Percentiles rank a stretch among this genome's conserved stretches.
Conservation (phyloP, 2,797 vertebrate species). For the Gila robusta region DNA sequence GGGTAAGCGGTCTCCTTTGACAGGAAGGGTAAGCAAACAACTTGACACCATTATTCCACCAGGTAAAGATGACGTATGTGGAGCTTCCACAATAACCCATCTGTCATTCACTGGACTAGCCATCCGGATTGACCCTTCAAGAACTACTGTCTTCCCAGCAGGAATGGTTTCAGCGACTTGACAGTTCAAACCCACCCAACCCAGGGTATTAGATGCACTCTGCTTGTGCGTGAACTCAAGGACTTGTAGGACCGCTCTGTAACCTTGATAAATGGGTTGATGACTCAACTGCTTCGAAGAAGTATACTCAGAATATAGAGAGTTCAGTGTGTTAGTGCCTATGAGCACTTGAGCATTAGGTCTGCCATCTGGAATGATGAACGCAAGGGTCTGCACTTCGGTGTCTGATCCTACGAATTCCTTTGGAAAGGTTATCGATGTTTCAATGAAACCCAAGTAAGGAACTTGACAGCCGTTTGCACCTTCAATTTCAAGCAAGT, state of each 20-base stretch:
- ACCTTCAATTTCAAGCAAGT: background rate
- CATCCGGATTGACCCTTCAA: background rate
- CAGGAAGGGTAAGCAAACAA: slow-evolving; percentile 9
- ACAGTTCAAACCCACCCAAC: background rate
- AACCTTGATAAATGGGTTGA: background rate
- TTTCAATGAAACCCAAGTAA: background rate
- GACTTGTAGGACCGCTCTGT: slow-evolving; percentile 1
- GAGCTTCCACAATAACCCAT: slow-evolving; percentile 27
- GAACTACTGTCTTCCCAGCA: background rate
- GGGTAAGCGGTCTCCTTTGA: background rate
- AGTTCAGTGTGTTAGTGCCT: slow-evolving; percentile 4
- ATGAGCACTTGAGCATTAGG: slow-evolving; percentile 16
- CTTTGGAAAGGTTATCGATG: background rate
- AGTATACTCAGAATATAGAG: slow-evolving; percentile 1
- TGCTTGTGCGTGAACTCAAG: background rate
- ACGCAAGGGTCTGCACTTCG: background rate
- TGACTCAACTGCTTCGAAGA: too few species aligned
- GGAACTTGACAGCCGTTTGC: slow-evolving; percentile 13
- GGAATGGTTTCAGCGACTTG: slow-evolving; percentile 9
- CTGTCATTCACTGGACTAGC: background rate
- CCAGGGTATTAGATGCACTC: background rate
- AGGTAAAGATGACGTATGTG: background rate
- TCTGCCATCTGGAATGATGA: slow-evolving; percentile 4
- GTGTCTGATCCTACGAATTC: background rate
- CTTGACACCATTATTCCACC: slow-evolving; percentile 12